Evolutionary conservation across 1,140 invertebrate genomes (phyloP).

Genomic region (Andricus grossulariae): DNA sequence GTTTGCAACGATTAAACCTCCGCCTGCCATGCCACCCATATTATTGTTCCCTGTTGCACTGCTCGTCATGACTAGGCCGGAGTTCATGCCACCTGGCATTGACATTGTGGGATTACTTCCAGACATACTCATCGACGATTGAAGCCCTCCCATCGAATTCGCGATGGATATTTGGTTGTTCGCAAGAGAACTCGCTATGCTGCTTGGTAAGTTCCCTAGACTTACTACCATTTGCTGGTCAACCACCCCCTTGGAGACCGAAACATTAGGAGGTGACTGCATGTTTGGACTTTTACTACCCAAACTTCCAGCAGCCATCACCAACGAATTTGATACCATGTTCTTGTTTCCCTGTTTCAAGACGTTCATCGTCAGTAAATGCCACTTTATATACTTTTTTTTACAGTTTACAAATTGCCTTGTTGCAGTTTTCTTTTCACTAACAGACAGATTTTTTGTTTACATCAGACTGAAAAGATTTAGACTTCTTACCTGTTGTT

Average conservation of each 20-base stretch:
- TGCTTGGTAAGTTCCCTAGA: conserved; percentile 78
- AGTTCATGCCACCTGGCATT: conserved; percentile 77
- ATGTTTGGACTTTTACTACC: conserved; percentile 88
- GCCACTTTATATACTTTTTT: background rate
- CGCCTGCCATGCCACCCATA: conserved; percentile 79
- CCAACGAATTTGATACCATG: conserved; percentile 82
- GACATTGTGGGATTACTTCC: conserved; percentile 80
- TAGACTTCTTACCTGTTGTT: conserved; percentile 73
- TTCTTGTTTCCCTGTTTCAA: conserved; percentile 82
- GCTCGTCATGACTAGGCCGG: conserved; percentile 77
- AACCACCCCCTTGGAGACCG: conserved; percentile 78
- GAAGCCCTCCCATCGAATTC: conserved; percentile 75
- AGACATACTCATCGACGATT: conserved; percentile 79
- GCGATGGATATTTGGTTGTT: conserved; percentile 79
- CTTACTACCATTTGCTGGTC: conserved; percentile 78
- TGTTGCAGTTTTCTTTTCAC: no score
- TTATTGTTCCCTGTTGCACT: conserved; percentile 69
- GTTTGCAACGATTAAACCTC: conserved; percentile 79
- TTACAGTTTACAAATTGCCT: background rate
- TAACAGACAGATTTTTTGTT: background rate
- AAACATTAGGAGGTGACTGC: conserved; percentile 88
- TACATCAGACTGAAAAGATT: conserved; percentile 10
- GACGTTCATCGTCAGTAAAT: conserved; percentile 7
- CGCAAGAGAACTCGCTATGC: conserved; percentile 77
- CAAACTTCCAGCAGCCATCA: conserved; percentile 82